Percentiles rank a stretch among this genome's conserved stretches.
Evolutionary conservation across 2,888 invertebrate species (phyloP).

Genomic region (Itoplectis maculator): DNA sequence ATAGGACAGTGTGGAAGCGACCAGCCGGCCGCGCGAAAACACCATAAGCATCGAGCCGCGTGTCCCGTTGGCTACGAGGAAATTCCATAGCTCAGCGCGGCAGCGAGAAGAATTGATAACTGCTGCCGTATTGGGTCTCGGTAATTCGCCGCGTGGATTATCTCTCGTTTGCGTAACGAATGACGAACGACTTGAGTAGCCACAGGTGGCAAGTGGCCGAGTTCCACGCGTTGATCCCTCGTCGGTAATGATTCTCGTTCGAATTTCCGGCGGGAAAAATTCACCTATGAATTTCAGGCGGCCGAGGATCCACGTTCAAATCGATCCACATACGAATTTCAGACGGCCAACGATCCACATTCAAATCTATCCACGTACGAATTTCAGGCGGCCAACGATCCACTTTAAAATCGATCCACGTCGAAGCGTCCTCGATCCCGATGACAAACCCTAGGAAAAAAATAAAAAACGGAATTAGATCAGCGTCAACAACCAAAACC

Average conservation of each 20-base stretch:
- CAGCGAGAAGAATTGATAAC: background rate
- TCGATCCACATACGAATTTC: too few species aligned
- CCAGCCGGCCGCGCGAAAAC: background rate
- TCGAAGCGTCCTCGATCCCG: slow-evolving; percentile 46
- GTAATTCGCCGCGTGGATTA: background rate
- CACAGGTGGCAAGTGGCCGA: background rate
- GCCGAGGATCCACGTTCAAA: too few species aligned
- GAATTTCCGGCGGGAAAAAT: too few species aligned
- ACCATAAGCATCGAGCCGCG: background rate
- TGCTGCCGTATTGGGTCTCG: background rate
- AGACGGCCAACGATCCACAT: too few species aligned
- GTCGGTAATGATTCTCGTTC: too few species aligned
- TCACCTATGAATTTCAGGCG: too few species aligned
- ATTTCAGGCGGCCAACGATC: too few species aligned
- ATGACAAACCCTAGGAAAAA: slow-evolving; percentile 38
- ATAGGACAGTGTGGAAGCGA: slow-evolving; percentile 29
- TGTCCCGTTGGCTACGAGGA: background rate
- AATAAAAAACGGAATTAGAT: slow-evolving; percentile 33
- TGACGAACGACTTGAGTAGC: slow-evolving; percentile 15
- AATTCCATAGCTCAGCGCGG: slow-evolving; percentile 1
- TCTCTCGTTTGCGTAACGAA: slow-evolving; percentile 42
- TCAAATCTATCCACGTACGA: too few species aligned
- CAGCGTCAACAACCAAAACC: slow-evolving; percentile 5
- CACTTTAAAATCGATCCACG: background rate
- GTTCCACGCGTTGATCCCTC: background rate